Evolutionary conservation across 1,140 invertebrate genomes (phyloP).

Genomic region (Agraylea sexmaculata): DNA sequence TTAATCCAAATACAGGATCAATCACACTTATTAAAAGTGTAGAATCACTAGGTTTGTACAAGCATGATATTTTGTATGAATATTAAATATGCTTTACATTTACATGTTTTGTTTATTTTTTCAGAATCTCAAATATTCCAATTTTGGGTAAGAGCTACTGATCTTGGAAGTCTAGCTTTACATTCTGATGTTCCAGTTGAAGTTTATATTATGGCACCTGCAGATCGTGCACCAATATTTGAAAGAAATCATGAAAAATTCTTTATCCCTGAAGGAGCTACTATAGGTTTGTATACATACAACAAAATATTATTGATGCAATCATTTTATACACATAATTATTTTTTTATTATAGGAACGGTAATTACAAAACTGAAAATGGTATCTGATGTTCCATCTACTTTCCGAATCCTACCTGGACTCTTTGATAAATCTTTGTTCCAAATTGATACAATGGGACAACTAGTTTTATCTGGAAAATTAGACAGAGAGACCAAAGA

Average conservation of each 20-base stretch:
- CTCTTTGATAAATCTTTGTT: slow-evolving; percentile 53
- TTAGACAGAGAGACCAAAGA: slow-evolving; percentile 67
- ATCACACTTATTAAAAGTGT: slow-evolving; percentile 50
- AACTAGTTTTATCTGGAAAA: slow-evolving; percentile 54
- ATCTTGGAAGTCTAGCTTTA: slow-evolving; percentile 55
- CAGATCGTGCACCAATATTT: slow-evolving; percentile 59
- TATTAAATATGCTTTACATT: slow-evolving; percentile 7
- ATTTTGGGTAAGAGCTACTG: slow-evolving; percentile 78
- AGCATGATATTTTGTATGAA: slow-evolving; percentile 4
- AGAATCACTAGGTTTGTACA: slow-evolving; percentile 40
- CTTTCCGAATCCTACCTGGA: slow-evolving; percentile 53
- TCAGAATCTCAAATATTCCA: slow-evolving; percentile 71
- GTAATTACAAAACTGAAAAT: slow-evolving; percentile 52
- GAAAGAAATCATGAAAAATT: slow-evolving; percentile 60
- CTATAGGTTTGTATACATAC: too few species aligned
- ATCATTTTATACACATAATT: slow-evolving; percentile 13
- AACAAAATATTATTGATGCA: slow-evolving; percentile 1
- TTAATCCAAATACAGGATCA: slow-evolving; percentile 57
- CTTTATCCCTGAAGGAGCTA: slow-evolving; percentile 71
- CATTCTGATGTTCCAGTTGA: slow-evolving; percentile 70
- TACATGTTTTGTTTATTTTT: slow-evolving; percentile 21
- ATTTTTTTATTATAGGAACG: slow-evolving; percentile 33
- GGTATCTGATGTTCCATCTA: slow-evolving; percentile 30
- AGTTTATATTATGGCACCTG: slow-evolving; percentile 59
- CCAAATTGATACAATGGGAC: slow-evolving; percentile 57